Evolutionary conservation across 2,797 vertebrate genomes (phyloP), one percentile per base, ranked within the genome.

Genomic region (Philypnodon macrostomus): DNA sequence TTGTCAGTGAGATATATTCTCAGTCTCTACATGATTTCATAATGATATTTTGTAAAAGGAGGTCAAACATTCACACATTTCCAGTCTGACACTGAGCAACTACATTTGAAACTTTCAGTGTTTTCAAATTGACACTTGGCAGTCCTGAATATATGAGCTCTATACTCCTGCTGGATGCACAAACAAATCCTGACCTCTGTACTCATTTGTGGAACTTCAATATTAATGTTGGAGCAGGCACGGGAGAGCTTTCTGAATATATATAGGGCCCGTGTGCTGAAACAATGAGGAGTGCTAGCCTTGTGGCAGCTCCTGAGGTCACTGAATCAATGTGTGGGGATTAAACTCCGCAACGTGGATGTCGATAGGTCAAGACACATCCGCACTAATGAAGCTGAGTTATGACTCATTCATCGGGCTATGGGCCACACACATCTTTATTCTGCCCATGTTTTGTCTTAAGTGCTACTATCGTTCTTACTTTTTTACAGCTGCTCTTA

Each of bases 311-410:
- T 66, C 24, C 13, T 35, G 57, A 75, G 81, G 80, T 78, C 77
- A 75, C 48, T 1, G 5, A 58, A 84, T 87, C 81, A 54, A 83
- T 83, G 75, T 62, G 68, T 1, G 1, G 66, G 73, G 73, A 82
- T 82, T 81, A 79, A 65, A 53, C 39, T 47, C 60, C 52, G 66
- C 41, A 29, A 81, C 71, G 78, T 54, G 63, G 58, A 77, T 75
- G 80, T 73, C 74, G 44, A 85, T 81, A 85, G 85, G 80, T 85
- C 77, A 80, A 56, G 58, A 70, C 63, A 67, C 77, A 73, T 27
- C 53, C 67, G n/a, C 77, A 10, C 79, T 83, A 85, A 84, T 81
- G 80, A 84, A 76, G 80, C 74, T 33, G 70, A 81, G 58, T 77
- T 83, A 83, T 79, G 70, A 81, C 67, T 82, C 79, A 73, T 58